Evolutionary conservation across 1,140 invertebrate genomes (phyloP).

Genomic region (Acromyrmex heyeri): DNA sequence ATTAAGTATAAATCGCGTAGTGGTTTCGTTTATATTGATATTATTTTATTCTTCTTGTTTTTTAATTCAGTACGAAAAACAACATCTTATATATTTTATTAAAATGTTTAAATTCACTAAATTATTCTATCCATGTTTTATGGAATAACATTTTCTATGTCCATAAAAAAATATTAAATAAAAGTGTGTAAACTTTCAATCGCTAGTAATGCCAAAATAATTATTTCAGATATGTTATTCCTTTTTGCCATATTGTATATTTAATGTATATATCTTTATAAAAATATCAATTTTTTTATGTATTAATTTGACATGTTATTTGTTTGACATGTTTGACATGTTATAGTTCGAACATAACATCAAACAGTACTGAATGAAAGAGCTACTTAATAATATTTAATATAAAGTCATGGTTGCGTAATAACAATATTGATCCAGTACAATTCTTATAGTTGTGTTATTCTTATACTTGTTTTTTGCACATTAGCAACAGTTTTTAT

Average conservation of each 20-base stretch:
- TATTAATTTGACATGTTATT: background rate
- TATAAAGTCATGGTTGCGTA: constrained; percentile 11
- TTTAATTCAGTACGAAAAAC: background rate
- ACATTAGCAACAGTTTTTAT: background rate
- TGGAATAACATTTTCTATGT: background rate
- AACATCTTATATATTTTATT: background rate
- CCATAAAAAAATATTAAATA: background rate
- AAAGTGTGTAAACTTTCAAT: background rate
- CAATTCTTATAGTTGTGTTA: background rate
- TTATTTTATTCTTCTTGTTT: background rate
- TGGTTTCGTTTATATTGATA: background rate
- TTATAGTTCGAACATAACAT: background rate
- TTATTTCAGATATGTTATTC: background rate
- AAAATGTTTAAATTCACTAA: background rate
- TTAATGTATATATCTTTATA: too few relatives aligned
- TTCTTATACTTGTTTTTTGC: background rate
- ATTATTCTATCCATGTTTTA: background rate
- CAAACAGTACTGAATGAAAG: background rate
- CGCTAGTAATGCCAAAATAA: background rate
- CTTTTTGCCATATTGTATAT: background rate
- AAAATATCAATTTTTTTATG: background rate
- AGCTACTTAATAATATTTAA: background rate
- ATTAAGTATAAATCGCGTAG: constrained; percentile 25
- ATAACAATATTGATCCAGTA: background rate
- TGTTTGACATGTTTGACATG: background rate